phyloP scores from a whole-genome alignment of 1,140 invertebrate species.

The Oscheius sp. region DNA sequence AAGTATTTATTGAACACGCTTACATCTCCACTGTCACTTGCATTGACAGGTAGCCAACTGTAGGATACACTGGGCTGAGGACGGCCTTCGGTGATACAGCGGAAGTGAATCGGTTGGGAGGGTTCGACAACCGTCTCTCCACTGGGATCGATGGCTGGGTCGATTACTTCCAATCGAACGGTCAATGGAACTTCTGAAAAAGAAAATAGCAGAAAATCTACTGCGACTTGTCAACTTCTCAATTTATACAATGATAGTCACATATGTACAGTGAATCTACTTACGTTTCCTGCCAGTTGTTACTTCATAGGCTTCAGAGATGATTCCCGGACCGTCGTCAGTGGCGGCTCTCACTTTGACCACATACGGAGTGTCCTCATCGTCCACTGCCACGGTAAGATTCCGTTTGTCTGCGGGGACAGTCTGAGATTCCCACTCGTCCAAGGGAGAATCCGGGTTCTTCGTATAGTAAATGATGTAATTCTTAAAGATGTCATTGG shows the following conservation, averaged over 20 bases:
- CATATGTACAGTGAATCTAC: conserved; percentile 10
- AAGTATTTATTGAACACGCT: background rate
- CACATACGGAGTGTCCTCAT: conserved; percentile 59
- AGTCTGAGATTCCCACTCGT: conserved; percentile 38
- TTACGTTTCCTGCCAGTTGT: conserved; percentile 59
- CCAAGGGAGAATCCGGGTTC: conserved; percentile 51
- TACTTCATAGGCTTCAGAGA: conserved; percentile 58
- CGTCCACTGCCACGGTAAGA: conserved; percentile 46
- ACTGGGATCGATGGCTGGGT: conserved; percentile 36
- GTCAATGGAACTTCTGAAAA: conserved; percentile 56
- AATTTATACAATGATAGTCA: background rate
- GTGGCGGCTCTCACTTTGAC: conserved; percentile 51
- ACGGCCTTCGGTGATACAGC: conserved; percentile 56
- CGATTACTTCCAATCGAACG: conserved; percentile 49
- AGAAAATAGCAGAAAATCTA: background rate
- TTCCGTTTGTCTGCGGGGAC: conserved; percentile 39
- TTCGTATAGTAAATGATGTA: conserved; percentile 60
- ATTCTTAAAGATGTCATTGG: conserved; percentile 39
- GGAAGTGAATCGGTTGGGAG: conserved; percentile 53
- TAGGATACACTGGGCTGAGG: conserved; percentile 56
- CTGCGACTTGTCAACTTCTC: background rate
- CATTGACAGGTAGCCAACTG: conserved; percentile 56
- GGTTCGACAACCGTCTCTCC: conserved; percentile 54
- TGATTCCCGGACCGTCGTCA: conserved; percentile 60
- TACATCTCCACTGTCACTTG: conserved; percentile 48